These are phyloP conservation scores for Campylomormyrus numenius DNA, from an alignment of 2,113 vertebrate genomes.

Conservation along the genomic window DNA sequence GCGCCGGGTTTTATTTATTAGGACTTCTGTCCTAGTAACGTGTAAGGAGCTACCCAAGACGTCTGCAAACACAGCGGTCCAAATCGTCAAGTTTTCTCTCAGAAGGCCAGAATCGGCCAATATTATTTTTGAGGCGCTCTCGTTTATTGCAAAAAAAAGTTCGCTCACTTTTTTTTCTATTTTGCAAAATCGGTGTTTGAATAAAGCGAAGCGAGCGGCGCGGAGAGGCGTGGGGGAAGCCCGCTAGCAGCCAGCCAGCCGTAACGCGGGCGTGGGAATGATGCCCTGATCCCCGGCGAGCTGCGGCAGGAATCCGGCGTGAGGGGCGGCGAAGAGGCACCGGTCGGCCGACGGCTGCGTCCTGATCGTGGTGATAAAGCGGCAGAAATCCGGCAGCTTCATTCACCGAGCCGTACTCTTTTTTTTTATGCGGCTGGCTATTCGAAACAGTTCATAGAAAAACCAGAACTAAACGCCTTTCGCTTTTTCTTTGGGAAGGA, in stretches of 20 bases:
- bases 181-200: background rate
- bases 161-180: background rate
- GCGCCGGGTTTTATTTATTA: background rate
- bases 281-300: background rate
- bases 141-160: constrained; percentile 7
- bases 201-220: background rate
- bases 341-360: background rate
- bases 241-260: background rate
- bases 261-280: background rate
- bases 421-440: background rate
- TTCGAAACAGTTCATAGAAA: background rate
- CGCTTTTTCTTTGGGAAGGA: constrained; percentile 22
- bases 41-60: background rate
- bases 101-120: background rate
- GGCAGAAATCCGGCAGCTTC: background rate
- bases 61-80: background rate
- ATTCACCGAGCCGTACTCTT: background rate
- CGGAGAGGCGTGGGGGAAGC: background rate
- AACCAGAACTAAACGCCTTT: background rate
- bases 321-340: background rate
- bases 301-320: background rate
- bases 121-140: background rate
- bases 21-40: background rate
- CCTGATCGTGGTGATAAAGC: background rate
- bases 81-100: background rate